Base-by-base conservation (phyloP, 2,113 vertebrate genomes). In the Calcarius ornatus region DNA sequence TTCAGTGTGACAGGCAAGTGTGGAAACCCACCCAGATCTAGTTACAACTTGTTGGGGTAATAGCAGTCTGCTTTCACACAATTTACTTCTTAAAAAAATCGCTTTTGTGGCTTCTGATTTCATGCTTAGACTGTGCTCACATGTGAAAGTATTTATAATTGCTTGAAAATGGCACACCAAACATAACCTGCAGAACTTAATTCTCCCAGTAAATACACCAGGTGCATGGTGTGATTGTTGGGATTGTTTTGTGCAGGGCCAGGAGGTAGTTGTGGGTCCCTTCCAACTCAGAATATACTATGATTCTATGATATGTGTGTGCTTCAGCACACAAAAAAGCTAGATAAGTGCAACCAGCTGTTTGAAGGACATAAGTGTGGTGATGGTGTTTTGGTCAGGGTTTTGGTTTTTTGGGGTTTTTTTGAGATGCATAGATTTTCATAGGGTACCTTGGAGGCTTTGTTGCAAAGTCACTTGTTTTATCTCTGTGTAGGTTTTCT, bases 21-120 rank as follows among this genome's bases (percentile, higher is more conserved):
- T 86, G n/a, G 60, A 86, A 95, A 90, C 64, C 35, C 78, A 90
- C 38, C 40, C 43, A 60, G 83, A 64, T 85, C 87, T 68, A 73
- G 68, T 95, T 93, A 45, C 35, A 78, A 64, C 90, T 95, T 91
- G 91, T 77, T 86, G 66, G 47, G 6, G 12, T 89, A 80, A 72
- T 95, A 80, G 68, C 73, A 80, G 57, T n/a, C 50, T 73, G 12
- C 64, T 92, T 90, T 69, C 71, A 57, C 43, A 25, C 79, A 54
- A 89, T 81, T 92, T 66, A 42, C 53, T 57, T 89, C 5, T 19
- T 27, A 5, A 72, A 63, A 40, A 60, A 56, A 64, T 33, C 2
- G 1, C 42, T 65, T 94, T 72, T 43, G 24, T 70, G 61, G 37
- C 59, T 90, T 89, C 70, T 54, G 33, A 85, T 95, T 94, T 79